Base-by-base conservation (phyloP, 2,797 vertebrate species). In the Melanotaenia boesemani region DNA sequence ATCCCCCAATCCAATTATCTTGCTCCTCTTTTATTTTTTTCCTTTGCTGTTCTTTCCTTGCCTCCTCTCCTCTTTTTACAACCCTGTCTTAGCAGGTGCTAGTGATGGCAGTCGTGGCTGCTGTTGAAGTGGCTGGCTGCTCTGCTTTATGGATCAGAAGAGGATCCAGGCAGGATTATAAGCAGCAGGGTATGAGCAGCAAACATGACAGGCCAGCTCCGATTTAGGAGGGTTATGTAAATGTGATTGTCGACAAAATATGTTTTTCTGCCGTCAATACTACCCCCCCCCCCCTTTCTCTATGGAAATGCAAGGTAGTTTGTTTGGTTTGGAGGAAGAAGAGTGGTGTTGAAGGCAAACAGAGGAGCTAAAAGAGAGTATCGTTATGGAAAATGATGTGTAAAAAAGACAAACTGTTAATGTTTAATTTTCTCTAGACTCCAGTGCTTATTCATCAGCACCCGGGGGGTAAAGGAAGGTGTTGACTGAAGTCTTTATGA, bases 1-100 rank as follows among this genome's bases (percentile, higher is more conserved):
- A 92, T 86, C 88, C 91, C 84, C 86, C 91, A 94, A 95, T 95
- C 94, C 94, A 94, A 95, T 95, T 95, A 95, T 86, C 90, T 87
- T 83, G 88, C 86, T 91, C 86, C 80, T 82, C 72, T 81, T 86
- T 85, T 86, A 76, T 86, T 79, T 74, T 71, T 30, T 62, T 54
- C 70, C 59, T 22, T 20, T 50, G 20, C 72, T 66, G 59, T 73
- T 63, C 69, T 59, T 71, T 57, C 54, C 50, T 80, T 75, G 70
- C 63, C 76, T 63, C 66, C 63, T 37, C 61, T 70, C 72, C 59
- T 76, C 30, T 65, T 63, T 50, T 84, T 79, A 74, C 48, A 36
- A 69, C 76, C 79, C 64, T 70, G 85, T 82, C 87, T 92, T 86
- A 85, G 89, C 83, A 78, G 82, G 54, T 83, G 81, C 77, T 77